Evolutionary conservation across 2,113 vertebrate genomes (phyloP), one percentile per base, ranked within the genome.

Genomic region (Mormoops blainvillei): DNA sequence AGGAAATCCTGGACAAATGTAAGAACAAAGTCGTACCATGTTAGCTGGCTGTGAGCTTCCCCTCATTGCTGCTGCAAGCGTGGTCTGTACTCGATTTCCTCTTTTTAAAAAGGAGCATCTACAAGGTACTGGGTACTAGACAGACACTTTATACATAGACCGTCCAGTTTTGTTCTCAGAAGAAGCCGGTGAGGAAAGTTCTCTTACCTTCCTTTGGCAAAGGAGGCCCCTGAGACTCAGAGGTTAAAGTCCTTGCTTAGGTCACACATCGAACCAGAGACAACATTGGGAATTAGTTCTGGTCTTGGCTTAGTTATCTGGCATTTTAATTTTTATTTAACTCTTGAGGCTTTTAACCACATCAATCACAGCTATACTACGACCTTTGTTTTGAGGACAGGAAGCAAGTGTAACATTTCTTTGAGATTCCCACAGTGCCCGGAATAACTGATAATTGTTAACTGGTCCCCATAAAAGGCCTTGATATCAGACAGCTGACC

Each of bases 401-500:
- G 41, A 89, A 48, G 33, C 33, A 68, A 67, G 50, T 45, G 3
- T 76, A 24, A 18, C 56, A 31, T 70, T 94, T 94, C 52, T 85
- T 82, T 92, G 67, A 86, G 73, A 71, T 85, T 92, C 11, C 22
- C 78, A 85, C 58, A 33, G 67, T 22, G 8, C 52, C 73, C 24
- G 33, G 43, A 95, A 76, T 89, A 89, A 63, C 78, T 81, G 83
- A 81, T 89, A 82, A 74, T 63, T 81, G 43, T 76, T 77, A 84
- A 94, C 65, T 85, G 87, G 91, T 58, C 31, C n/a, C 16, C n/a
- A 45, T 58, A 45, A 84, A 91, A 70, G 48, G 43, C 48, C 50
- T 95, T 68, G 83, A 9, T 89, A 43, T 80, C 88, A 94, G 70
- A 73, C 86, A 91, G 82, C 93, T 88, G 95, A 91, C 54, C 56